phyloP scores from a whole-genome alignment of 1,140 invertebrate genomes.

The Trichonephila clavipes region DNA sequence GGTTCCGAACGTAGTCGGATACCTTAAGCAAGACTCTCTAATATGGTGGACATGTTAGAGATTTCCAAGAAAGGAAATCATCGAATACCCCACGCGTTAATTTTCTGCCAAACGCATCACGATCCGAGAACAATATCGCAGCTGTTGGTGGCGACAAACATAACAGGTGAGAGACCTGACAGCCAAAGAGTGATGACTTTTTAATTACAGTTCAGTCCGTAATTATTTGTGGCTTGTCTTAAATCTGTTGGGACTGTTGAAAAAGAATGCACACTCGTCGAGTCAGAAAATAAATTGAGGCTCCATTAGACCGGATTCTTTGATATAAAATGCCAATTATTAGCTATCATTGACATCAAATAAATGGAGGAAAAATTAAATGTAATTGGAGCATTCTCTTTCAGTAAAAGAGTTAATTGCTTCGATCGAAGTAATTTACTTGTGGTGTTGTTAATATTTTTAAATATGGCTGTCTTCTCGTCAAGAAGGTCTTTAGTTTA shows the following conservation, averaged over 20 bases:
- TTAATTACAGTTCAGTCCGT: slow-evolving; percentile 27
- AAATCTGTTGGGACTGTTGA: not conserved
- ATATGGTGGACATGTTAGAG: not conserved
- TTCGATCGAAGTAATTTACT: no score
- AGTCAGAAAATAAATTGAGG: not conserved
- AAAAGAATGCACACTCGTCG: not conserved
- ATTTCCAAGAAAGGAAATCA: not conserved
- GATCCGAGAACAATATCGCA: not conserved
- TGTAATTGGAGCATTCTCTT: not conserved
- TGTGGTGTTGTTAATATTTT: no score
- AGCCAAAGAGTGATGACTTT: slow-evolving; percentile 24
- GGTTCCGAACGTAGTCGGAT: no score
- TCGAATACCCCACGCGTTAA: not conserved
- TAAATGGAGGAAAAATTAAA: not conserved
- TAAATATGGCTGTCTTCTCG: no score
- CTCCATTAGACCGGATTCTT: not conserved
- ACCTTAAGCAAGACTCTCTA: no score
- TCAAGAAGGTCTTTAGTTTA: no score
- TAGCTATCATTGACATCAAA: not conserved
- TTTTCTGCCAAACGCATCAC: not conserved
- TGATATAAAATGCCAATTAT: not conserved
- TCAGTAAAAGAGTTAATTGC: not conserved
- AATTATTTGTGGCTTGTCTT: slow-evolving; percentile 44
- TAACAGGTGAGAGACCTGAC: slow-evolving; percentile 29
- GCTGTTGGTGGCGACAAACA: slow-evolving; percentile 38